Evolutionary conservation across 2,797 vertebrate species (phyloP), one percentile per base, ranked within the genome.

Genomic region (Sebastes kiyomatsui): DNA sequence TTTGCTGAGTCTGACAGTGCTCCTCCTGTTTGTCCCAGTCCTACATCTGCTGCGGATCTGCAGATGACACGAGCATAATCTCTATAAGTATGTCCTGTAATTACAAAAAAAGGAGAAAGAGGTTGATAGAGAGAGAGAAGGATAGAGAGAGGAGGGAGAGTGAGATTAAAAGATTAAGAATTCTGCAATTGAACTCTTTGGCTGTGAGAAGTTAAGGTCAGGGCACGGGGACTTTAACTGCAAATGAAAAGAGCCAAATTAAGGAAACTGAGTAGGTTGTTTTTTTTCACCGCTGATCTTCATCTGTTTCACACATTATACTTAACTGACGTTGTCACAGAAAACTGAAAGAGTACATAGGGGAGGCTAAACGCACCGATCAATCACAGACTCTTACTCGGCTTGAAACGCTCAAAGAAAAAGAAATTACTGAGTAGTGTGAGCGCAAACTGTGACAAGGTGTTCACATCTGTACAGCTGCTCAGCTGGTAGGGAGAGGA

Each of bases 141-240:
- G 90, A 83, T 62, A 52, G 52, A 49, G 67, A 77, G 54, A 72
- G 72, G 64, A 64, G 22, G 76, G 59, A 23, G 76, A n/a, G 73
- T 27, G 77, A 92, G 94, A 94, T 96, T 94, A 95, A 95, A 91
- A 95, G 94, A 95, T 96, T 94, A 95, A 81, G 87, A 95, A 89
- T 90, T 88, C 68, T 90, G 88, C 83, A 92, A 88, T 92, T 92
- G 82, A 92, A 90, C 88, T 92, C 75, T 90, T 67, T 90, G 87
- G 81, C 90, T 90, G 88, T 90, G 87, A 92, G 86, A 84, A 80
- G 90, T 90, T 86, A 58, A 88, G 87, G 85, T 84, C 89, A 84
- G 71, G 71, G 20, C 67, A 80, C 2, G 13, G 71, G n/a, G 81
- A 84, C 75, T 85, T 83, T 59, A 81, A 81, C 74, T 70, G 59